Evolutionary conservation across 2,888 invertebrate species (phyloP).

Genomic region (Pristionchus arcanus): DNA sequence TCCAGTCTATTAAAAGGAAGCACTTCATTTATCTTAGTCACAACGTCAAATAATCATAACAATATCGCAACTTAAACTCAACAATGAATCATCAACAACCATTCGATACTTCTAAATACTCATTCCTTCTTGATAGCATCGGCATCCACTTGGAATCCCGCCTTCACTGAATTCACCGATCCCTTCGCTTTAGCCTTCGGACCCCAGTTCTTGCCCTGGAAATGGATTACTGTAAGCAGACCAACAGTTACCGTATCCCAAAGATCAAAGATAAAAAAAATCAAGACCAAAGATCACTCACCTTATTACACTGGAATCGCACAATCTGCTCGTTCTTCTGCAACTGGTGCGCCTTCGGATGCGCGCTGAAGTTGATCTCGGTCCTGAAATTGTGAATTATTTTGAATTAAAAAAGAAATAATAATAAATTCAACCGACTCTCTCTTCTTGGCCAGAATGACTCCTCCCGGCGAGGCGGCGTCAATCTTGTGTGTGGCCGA

Average conservation of each 20-base stretch:
- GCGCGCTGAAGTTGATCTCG: conserved; percentile 70
- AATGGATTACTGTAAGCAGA: not conserved
- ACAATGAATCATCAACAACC: conserved; percentile 10
- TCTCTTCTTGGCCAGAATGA: conserved; percentile 42
- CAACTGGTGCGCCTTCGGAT: conserved; percentile 70
- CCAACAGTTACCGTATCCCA: not conserved
- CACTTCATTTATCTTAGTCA: not conserved
- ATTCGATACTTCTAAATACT: not conserved
- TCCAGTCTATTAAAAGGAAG: too few relatives aligned
- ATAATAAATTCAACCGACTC: not conserved
- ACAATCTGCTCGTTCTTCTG: conserved; percentile 71
- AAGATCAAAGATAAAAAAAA: not conserved
- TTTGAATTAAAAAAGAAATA: not conserved
- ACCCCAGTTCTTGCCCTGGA: conserved; percentile 78
- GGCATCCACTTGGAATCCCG: conserved; percentile 66
- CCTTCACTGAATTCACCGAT: conserved; percentile 75
- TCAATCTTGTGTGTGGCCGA: conserved; percentile 36
- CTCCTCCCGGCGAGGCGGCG: conserved; percentile 31
- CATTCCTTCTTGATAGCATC: conserved; percentile 38
- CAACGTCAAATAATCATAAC: not conserved
- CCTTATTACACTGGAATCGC: conserved; percentile 77
- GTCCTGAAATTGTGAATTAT: conserved; percentile 60
- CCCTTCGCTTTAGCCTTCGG: conserved; percentile 78
- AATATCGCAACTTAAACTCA: not conserved
- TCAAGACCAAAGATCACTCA: not conserved